Percentiles rank a stretch among this genome's conserved stretches.
These are phyloP conservation scores for Aleadryas rufinucha DNA, from an alignment of 2,113 vertebrate genomes.

Conservation along the genomic window DNA sequence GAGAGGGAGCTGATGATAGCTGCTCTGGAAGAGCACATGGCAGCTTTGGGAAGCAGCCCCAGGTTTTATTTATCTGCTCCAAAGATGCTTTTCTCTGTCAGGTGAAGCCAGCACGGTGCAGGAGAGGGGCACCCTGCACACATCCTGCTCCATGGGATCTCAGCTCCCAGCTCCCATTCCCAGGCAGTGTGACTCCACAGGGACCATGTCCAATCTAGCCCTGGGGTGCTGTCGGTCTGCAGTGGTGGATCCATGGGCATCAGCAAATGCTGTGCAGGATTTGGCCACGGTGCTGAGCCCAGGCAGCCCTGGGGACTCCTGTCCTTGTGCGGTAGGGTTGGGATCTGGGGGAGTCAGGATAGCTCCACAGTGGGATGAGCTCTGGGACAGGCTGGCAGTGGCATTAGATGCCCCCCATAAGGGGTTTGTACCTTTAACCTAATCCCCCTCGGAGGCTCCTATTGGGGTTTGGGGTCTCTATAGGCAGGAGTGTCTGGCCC, in stretches of 20 bases:
- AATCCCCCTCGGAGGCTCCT: accelerated
- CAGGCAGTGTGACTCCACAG: not conserved
- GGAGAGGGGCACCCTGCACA: not conserved
- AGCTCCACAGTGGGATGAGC: not conserved
- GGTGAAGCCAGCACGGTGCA: accelerated
- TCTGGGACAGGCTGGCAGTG: not conserved
- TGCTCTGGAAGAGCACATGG: not conserved
- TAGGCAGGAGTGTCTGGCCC: not conserved
- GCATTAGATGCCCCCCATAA: not conserved
- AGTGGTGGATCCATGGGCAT: accelerated
- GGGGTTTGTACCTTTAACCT: not conserved
- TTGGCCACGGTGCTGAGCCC: not conserved
- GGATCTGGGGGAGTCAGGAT: not conserved
- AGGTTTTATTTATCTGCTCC: not conserved
- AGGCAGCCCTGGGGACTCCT: accelerated
- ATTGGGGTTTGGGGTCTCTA: not conserved
- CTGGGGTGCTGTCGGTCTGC: accelerated
- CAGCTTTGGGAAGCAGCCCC: not conserved
- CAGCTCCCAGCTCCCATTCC: not conserved
- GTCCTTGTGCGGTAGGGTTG: not conserved
- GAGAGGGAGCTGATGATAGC: not conserved
- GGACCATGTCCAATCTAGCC: accelerated
- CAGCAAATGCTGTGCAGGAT: accelerated
- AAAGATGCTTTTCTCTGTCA: accelerated
- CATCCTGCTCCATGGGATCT: not conserved